These are phyloP conservation scores for Xiphorhynchus elegans DNA, from an alignment of 2,113 vertebrate genomes.

Conservation along the genomic window DNA sequence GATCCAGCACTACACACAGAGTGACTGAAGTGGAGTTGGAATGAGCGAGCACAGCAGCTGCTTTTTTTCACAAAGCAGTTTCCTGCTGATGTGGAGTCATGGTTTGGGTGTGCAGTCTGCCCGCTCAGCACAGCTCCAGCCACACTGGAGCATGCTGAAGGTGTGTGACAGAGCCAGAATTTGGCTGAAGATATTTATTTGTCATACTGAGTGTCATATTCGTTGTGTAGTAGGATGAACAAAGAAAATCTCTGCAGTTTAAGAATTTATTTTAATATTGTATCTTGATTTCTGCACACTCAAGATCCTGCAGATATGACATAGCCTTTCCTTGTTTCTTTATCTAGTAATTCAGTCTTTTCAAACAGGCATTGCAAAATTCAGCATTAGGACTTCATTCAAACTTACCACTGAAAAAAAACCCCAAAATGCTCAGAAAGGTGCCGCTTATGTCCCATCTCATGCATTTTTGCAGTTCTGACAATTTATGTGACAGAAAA, in stretches of 20 bases:
- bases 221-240: not conserved
- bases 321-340: not conserved
- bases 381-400: not conserved
- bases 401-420: not conserved
- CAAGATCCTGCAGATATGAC: not conserved
- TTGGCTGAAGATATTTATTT: not conserved
- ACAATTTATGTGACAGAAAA: not conserved
- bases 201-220: not conserved
- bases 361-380: not conserved
- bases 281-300: not conserved
- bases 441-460: not conserved
- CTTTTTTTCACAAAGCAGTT: not conserved
- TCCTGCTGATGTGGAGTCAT: not conserved
- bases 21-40: not conserved
- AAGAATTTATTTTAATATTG: not conserved
- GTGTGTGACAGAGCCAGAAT: not conserved
- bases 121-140: rapidly evolving
- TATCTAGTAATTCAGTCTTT: not conserved
- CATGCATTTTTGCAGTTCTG: not conserved
- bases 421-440: not conserved
- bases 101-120: not conserved
- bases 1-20: not conserved
- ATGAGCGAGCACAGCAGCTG: not conserved
- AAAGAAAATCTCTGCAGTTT: not conserved
- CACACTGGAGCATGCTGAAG: not conserved